Base-by-base conservation (phyloP, 2,888 invertebrate genomes). In the Mythimna ferrago region DNA sequence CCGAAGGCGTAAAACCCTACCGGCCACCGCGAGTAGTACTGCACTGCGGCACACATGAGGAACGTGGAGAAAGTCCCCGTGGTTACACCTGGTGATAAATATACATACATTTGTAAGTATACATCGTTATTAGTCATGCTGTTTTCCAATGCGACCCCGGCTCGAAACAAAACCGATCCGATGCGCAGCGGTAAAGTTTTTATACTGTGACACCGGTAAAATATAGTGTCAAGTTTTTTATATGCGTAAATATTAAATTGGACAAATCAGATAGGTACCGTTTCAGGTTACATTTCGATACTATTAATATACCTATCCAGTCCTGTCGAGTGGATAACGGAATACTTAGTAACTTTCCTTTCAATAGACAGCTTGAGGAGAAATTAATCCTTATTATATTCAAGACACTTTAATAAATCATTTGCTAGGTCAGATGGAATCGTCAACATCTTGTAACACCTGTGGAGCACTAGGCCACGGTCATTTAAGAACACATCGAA, bases 1-100 rank as follows among this genome's bases (percentile, higher is more conserved):
- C 97, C 97, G 0, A 97, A 94, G n/a, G 97, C 89, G 86, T 97
- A 97, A 92, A 97, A 98, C 0, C 97, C 98, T 88, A 97, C 95
- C 4, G 96, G 96, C 98, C 98, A 98, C 61, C 97, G 97, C 0
- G 97, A 92, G 19, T 93, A 92, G 72, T 97, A 97, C 19, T 97
- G 97, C 0, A 98, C 95, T 0, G 95, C 90, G 3, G 97, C 97
- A 76, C 97, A 97, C 54, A 97, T 89, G 0, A 97, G 96, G 92
- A 97, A 98, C 1, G 98, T 97, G 2, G 97, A 94, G 73, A 97
- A 97, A 0, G 98, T 98, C 7, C 97, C 98, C 35, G 90, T 92
- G 5, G 96, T 96, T 62, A 94, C 90, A 67, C 96, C 96, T 96
- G 81, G 62, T 78, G 74, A 76, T 66, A 85, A 78, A 79, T 78